A percentile compares a stretch with the other conserved stretches of the same genome.
phyloP scores from a whole-genome alignment of 2,888 invertebrate genomes.

The Drosophila emarginata region DNA sequence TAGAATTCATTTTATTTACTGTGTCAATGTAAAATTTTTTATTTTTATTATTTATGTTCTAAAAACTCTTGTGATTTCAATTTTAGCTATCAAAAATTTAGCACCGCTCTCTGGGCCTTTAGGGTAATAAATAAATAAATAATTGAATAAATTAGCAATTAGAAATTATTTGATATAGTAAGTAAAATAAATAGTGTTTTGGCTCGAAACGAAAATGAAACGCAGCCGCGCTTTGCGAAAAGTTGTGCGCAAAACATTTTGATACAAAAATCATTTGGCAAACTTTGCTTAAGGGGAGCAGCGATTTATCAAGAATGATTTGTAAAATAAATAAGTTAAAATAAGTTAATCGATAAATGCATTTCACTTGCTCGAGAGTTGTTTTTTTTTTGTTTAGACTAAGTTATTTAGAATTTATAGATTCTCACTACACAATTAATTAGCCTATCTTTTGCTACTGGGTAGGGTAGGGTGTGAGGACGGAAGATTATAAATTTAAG shows the following conservation, averaged over 20 bases:
- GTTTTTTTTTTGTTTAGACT: conserved; percentile 43
- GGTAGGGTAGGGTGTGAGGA: conserved; percentile 11
- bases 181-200: conserved; percentile 54
- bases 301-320: conserved; percentile 41
- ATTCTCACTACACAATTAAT: conserved; percentile 54
- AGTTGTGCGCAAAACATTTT: conserved; percentile 76
- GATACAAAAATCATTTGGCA: conserved; percentile 80
- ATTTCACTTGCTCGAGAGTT: conserved; percentile 54
- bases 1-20: conserved; percentile 74
- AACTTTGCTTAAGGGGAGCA: conserved; percentile 49
- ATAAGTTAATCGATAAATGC: conserved; percentile 62
- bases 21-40: conserved; percentile 16
- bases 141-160: conserved; percentile 43
- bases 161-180: conserved; percentile 28
- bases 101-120: conserved; percentile 66
- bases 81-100: conserved; percentile 52
- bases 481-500: conserved; percentile 12
- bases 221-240: conserved; percentile 45
- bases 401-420: conserved; percentile 58
- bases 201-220: conserved; percentile 30
- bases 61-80: conserved; percentile 28
- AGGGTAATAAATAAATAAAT: conserved; percentile 51
- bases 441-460: conserved; percentile 59
- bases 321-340: conserved; percentile 54
- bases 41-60: conserved; percentile 16